These are phyloP conservation scores for Epizoanthus ramosus DNA, from an alignment of 92 coral and sea anemone genomes.

Conservation along the genomic window DNA sequence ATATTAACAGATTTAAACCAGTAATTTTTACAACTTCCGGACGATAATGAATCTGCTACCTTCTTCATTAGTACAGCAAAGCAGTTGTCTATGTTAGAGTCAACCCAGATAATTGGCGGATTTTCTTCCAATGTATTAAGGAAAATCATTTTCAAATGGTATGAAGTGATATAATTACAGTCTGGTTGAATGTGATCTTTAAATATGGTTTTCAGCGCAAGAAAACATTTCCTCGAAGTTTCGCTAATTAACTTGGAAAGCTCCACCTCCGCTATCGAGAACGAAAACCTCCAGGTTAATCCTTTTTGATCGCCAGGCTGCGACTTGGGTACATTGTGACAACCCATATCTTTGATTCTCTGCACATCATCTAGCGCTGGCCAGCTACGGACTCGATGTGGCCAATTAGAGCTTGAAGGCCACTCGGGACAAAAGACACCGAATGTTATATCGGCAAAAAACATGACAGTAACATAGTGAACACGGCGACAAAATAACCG, in stretches of 20 bases:
- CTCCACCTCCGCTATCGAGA: slow-evolving; percentile 61
- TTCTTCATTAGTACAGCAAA: slow-evolving; percentile 31
- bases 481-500: no score
- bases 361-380: slow-evolving; percentile 48
- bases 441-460: slow-evolving; percentile 42
- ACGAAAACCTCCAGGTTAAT: slow-evolving; percentile 62
- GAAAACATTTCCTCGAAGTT: slow-evolving; percentile 59
- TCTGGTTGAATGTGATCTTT: slow-evolving; percentile 63
- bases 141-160: slow-evolving; percentile 56
- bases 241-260: slow-evolving; percentile 56
- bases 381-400: slow-evolving; percentile 43
- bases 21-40: slow-evolving; percentile 35
- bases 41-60: slow-evolving; percentile 32
- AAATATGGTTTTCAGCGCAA: slow-evolving; percentile 52
- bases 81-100: slow-evolving; percentile 51
- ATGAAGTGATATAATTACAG: slow-evolving; percentile 18
- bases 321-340: slow-evolving; percentile 60
- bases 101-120: slow-evolving; percentile 46
- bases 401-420: slow-evolving; percentile 58
- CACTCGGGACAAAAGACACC: slow-evolving; percentile 56
- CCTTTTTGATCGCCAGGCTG: slow-evolving; percentile 22
- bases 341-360: slow-evolving; percentile 53
- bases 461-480: background rate
- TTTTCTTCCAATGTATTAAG: slow-evolving; percentile 48
- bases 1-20: slow-evolving; percentile 52